Evolutionary conservation across 2,113 vertebrate genomes (phyloP).

Genomic region (Hipposideros armiger): DNA sequence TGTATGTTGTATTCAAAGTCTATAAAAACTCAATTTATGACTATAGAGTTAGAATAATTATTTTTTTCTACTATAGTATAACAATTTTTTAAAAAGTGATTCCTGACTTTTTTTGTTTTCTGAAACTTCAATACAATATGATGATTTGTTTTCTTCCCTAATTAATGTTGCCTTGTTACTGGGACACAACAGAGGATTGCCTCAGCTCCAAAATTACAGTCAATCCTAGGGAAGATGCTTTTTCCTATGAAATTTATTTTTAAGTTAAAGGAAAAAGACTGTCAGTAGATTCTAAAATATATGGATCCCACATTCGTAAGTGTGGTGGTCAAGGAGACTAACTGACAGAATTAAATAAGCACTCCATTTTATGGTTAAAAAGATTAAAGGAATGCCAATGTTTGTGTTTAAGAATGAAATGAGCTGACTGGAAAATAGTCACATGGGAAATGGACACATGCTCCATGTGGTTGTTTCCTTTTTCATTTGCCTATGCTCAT

Average conservation of each 20-base stretch:
- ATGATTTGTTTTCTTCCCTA: conserved; percentile 24
- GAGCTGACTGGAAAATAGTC: conserved; percentile 5
- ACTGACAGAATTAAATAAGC: conserved; percentile 36
- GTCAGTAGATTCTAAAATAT: conserved; percentile 3
- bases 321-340: not conserved
- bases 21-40: conserved; percentile 26
- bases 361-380: not conserved
- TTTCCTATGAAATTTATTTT: conserved; percentile 16
- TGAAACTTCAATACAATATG: not conserved
- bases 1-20: not conserved
- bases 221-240: not conserved
- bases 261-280: conserved; percentile 1
- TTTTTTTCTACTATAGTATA: not conserved
- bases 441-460: not conserved
- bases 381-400: not conserved
- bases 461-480: not conserved
- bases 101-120: not conserved
- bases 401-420: not conserved
- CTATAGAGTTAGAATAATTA: not conserved
- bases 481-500: not conserved
- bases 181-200: not conserved
- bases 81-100: not conserved
- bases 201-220: conserved; percentile 22
- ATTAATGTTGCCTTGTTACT: not conserved
- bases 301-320: not conserved